Evolutionary conservation across 1,140 invertebrate species (phyloP).

Genomic region (Euwallacea fornicatus): DNA sequence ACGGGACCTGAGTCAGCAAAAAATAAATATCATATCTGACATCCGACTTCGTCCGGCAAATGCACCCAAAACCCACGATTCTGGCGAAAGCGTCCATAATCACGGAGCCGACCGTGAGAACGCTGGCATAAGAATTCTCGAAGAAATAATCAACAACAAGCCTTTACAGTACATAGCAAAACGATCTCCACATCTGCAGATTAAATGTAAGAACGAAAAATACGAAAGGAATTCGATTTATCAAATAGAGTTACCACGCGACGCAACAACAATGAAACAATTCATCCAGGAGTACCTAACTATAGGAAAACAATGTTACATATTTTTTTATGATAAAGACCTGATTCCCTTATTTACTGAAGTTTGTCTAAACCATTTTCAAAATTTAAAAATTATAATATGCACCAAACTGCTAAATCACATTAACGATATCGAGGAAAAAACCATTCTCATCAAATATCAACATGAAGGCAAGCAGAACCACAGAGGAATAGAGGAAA

Average conservation of each 20-base stretch:
- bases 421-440: not conserved
- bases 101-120: not conserved
- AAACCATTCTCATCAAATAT: not conserved
- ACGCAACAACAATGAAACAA: not conserved
- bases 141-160: slow-evolving; percentile 17
- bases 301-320: not conserved
- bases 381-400: slow-evolving; percentile 14
- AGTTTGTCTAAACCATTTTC: slow-evolving; percentile 1
- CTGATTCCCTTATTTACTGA: not conserved
- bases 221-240: slow-evolving; percentile 1
- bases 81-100: not conserved
- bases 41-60: not conserved
- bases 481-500: slow-evolving; percentile 15
- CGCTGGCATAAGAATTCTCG: slow-evolving; percentile 3
- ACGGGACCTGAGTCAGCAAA: not conserved
- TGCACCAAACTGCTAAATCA: slow-evolving; percentile 20
- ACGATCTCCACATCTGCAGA: not conserved
- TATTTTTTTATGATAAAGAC: not conserved
- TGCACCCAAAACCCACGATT: not conserved
- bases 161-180: slow-evolving; percentile 4
- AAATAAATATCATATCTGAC: not conserved
- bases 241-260: not conserved
- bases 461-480: slow-evolving; percentile 22
- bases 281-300: not conserved
- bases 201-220: not conserved